Percentiles rank a stretch among this genome's conserved stretches.
Evolutionary conservation across 2,797 vertebrate genomes (phyloP).

Genomic region (Lateolabrax maculatus): DNA sequence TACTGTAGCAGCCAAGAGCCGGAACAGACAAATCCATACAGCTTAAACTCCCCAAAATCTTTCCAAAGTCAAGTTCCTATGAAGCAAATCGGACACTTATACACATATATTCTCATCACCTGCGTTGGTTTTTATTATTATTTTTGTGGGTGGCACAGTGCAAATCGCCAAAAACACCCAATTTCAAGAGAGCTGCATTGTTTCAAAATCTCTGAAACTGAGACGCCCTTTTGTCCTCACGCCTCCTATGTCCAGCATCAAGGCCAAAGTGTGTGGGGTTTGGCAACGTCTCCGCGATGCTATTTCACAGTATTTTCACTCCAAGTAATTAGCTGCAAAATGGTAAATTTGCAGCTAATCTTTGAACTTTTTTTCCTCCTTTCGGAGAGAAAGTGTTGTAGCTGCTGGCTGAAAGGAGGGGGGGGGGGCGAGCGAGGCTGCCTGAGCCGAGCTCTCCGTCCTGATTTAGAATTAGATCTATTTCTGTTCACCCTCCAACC

Average conservation of each 20-base stretch:
- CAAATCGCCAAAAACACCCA: background rate
- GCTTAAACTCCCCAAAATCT: conserved; percentile 51
- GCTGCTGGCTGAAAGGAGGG: conserved; percentile 57
- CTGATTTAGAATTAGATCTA: conserved; percentile 86
- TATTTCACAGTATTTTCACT: conserved; percentile 33
- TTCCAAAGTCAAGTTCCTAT: conserved; percentile 41
- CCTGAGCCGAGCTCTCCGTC: conserved; percentile 70
- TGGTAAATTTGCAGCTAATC: conserved; percentile 47
- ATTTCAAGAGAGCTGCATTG: conserved; percentile 1
- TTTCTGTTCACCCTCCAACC: conserved; percentile 80
- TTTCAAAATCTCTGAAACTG: conserved; percentile 11
- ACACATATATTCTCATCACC: too few relatives aligned
- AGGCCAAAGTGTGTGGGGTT: conserved; percentile 10
- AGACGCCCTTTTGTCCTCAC: conserved; percentile 42
- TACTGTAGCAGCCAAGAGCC: conserved; percentile 65
- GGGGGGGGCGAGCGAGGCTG: conserved; percentile 30
- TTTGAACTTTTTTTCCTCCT: conserved; percentile 55
- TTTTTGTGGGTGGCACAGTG: background rate
- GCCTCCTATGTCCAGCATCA: conserved; percentile 11
- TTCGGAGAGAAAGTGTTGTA: conserved; percentile 40
- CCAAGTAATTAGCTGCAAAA: conserved; percentile 14
- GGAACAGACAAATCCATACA: conserved; percentile 60
- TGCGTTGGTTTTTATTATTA: conserved; percentile 1
- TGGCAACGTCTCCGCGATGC: conserved; percentile 3
- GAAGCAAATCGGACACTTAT: conserved; percentile 17